phyloP scores from a whole-genome alignment of 2,113 vertebrate genomes.

The Fregetta grallaria region DNA sequence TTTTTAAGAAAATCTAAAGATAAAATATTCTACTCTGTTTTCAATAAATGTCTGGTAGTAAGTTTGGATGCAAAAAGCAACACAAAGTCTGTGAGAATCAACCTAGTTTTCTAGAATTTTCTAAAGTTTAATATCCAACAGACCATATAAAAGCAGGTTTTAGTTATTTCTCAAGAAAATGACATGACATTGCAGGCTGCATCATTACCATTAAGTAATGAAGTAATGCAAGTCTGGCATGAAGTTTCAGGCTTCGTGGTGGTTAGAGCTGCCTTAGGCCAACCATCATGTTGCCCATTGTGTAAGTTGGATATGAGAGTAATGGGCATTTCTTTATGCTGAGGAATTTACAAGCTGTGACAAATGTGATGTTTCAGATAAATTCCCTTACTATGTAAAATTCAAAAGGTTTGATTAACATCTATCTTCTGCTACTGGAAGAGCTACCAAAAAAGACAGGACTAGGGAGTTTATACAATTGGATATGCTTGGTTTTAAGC shows the following conservation, averaged over 20 bases:
- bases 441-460: not conserved
- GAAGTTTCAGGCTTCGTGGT: not conserved
- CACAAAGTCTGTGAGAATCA: not conserved
- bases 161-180: not conserved
- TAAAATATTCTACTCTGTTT: not conserved
- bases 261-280: not conserved
- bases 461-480: not conserved
- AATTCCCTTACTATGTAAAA: not conserved
- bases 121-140: not conserved
- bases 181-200: not conserved
- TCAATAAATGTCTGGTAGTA: not conserved
- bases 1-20: not conserved
- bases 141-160: not conserved
- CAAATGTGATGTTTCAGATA: not conserved
- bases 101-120: not conserved
- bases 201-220: not conserved
- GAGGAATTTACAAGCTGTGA: not conserved
- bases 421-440: not conserved
- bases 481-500: not conserved
- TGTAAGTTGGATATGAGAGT: not conserved
- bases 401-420: not conserved
- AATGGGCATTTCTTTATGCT: not conserved
- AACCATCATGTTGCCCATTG: not conserved
- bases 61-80: not conserved
- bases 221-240: not conserved